Evolutionary conservation across 2,888 invertebrate genomes (phyloP), one percentile per base, ranked within the genome.

Genomic region (Candidula unifasciata): DNA sequence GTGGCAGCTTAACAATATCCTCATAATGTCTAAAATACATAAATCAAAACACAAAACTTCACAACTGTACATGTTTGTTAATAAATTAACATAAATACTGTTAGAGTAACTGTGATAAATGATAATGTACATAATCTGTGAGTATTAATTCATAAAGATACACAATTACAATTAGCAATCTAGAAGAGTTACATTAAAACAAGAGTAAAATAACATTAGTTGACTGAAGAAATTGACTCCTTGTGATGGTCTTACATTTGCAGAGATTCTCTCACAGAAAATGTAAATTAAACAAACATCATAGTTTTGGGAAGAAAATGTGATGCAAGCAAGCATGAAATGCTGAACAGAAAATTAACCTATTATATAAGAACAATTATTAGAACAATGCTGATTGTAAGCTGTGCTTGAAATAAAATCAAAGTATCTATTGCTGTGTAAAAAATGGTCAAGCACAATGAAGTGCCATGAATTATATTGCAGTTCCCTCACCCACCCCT

Each of bases 61-160:
- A 74, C 27, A 74, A 27, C 18, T 74, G 54, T 18, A 54, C 54
- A 74, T 33, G 52, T 73, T 44, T 16, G 2, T n/a, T 73, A 73
- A 73, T 73, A 73, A 73, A 18, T 73, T 74, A 82, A 73, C 74
- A 74, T 80, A 68, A 82, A 82, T 82, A 82, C 82, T 82, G 82
- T 82, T 82, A 57, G 69, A 21, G 66, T 24, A 68, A 27, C 79
- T 79, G 66, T 79, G 79, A 79, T 44, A 66, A 27, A 1, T 66
- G 64, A 13, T 64, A 78, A 64, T 79, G 5, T 79, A 6, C 24
- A 66, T 64, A 44, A 33, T 66, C 73, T 73, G 37, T 73, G 37
- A 73, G 44, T 33, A 18, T 16, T 24, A 60, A 13, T 44, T 44
- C 44, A 44, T 44, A 44, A 44, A 44, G 44, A 10, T 44, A 44